Evolutionary conservation across 2,888 invertebrate species (phyloP).

Genomic region (Ethmia dodecea): DNA sequence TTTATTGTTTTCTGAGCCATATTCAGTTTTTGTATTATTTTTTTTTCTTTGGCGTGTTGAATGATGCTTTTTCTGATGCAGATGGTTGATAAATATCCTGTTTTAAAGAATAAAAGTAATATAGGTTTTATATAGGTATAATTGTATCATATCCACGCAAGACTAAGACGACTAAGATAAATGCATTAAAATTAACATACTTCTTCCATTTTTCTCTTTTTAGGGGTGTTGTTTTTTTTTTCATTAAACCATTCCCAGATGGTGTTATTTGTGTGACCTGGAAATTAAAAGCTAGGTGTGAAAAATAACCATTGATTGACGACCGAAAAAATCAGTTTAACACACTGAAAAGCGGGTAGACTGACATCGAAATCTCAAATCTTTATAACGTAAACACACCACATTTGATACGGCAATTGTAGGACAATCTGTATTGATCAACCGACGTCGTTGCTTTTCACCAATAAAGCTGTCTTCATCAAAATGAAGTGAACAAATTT

Average conservation of each 20-base stretch:
- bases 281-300: not conserved
- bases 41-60: not conserved
- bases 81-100: not conserved
- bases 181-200: not conserved
- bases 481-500: not conserved
- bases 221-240: too few relatives aligned
- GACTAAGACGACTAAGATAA: not conserved
- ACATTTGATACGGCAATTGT: not conserved
- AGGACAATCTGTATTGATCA: not conserved
- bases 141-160: not conserved
- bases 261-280: not conserved
- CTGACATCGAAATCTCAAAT: not conserved
- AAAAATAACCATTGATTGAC: not conserved
- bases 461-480: not conserved
- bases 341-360: not conserved
- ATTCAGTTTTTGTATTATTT: not conserved
- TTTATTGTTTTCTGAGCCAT: not conserved
- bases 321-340: not conserved
- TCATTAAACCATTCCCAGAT: too few relatives aligned
- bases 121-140: not conserved
- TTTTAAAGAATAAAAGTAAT: too few relatives aligned
- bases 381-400: not conserved
- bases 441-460: not conserved
- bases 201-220: not conserved
- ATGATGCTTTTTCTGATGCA: not conserved